Percentiles rank a stretch among this genome's conserved stretches.
Conservation (phyloP, 2,113 vertebrate genomes). For the Pomatorhinus ruficollis region DNA sequence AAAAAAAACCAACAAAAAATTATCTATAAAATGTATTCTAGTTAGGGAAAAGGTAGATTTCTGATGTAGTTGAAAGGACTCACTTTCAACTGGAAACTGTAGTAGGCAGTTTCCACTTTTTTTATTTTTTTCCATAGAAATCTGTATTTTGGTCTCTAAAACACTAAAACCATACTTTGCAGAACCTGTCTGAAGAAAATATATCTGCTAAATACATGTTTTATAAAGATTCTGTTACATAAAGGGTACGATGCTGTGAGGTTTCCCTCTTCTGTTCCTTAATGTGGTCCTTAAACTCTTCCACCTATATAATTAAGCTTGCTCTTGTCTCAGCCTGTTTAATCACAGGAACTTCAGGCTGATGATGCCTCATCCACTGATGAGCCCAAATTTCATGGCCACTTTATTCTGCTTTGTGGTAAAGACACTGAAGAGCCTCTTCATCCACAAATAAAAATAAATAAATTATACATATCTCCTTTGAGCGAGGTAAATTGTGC, state of each 20-base stretch:
- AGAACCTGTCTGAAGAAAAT: background rate
- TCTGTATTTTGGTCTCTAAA: background rate
- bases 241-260: background rate
- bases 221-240: background rate
- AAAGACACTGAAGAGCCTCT: background rate
- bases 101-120: background rate
- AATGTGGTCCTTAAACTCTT: background rate
- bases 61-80: background rate
- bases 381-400: background rate
- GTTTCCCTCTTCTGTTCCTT: background rate
- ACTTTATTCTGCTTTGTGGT: background rate
- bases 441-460: background rate
- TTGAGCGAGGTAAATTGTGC: background rate
- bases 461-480: background rate
- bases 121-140: background rate
- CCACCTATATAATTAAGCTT: background rate
- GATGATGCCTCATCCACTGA: background rate
- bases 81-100: background rate
- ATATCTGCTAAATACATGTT: background rate
- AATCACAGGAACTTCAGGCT: background rate
- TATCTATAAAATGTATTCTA: background rate
- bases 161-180: background rate
- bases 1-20: too few species aligned
- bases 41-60: background rate
- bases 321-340: background rate